These are phyloP conservation scores for Sabellastarte sp. DNA, from an alignment of 2,888 invertebrate genomes.

Conservation along the genomic window DNA sequence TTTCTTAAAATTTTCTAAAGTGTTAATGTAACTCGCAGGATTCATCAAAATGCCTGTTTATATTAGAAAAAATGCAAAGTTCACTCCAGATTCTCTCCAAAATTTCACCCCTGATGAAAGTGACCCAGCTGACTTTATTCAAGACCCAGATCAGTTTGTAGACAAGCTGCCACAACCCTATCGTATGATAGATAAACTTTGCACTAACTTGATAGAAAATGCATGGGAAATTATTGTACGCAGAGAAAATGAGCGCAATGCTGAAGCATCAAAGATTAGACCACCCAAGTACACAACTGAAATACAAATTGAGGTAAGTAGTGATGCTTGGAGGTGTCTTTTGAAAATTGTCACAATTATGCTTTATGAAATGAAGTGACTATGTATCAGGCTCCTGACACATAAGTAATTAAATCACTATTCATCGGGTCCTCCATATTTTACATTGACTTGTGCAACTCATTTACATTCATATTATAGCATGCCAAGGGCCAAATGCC, in stretches of 20 bases:
- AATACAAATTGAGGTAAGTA: background rate
- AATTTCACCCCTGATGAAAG: background rate
- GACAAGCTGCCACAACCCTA: background rate
- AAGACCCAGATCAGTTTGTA: background rate
- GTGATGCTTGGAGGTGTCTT: no score
- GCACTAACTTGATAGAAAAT: background rate
- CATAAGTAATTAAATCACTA: no score
- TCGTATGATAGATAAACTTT: background rate
- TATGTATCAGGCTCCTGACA: no score
- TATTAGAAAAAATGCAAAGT: background rate
- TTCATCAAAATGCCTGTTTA: background rate
- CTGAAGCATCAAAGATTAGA: background rate
- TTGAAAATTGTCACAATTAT: no score
- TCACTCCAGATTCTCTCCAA: background rate
- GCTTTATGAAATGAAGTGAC: no score
- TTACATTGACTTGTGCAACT: no score
- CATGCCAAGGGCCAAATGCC: no score
- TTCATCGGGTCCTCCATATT: no score
- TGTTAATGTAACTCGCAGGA: no score
- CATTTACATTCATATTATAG: no score
- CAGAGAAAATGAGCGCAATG: background rate
- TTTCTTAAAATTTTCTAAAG: no score
- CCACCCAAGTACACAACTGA: background rate
- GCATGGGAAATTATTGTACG: background rate
- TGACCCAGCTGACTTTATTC: background rate